phyloP scores from a whole-genome alignment of 2,888 invertebrate species.

The Pyralis farinalis region DNA sequence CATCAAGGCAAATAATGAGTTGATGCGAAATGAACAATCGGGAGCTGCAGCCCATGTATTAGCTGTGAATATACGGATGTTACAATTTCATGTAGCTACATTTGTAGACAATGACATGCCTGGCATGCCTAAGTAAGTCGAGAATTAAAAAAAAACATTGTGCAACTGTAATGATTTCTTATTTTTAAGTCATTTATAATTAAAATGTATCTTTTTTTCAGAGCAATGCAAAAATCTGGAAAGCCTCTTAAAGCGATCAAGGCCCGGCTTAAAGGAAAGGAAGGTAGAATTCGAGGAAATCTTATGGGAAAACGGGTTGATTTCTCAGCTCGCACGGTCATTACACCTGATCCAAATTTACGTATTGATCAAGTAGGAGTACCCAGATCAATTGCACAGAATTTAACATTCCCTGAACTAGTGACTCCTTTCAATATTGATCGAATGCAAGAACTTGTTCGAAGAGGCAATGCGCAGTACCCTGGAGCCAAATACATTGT shows the following conservation, averaged over 20 bases:
- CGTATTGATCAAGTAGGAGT: slow-evolving; percentile 98
- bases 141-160: background rate
- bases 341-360: slow-evolving; percentile 97
- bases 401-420: slow-evolving; percentile 99
- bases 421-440: slow-evolving; percentile 99
- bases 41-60: slow-evolving; percentile 99
- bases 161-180: background rate
- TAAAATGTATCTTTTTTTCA: slow-evolving; percentile 40
- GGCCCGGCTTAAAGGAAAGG: slow-evolving; percentile 97
- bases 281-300: slow-evolving; percentile 99
- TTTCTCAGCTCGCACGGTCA: slow-evolving; percentile 99
- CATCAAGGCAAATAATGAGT: slow-evolving; percentile 98
- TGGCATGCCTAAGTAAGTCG: slow-evolving; percentile 90
- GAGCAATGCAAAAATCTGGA: slow-evolving; percentile 99
- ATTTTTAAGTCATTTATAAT: background rate
- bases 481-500: slow-evolving; percentile 99
- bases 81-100: slow-evolving; percentile 99
- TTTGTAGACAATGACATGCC: slow-evolving; percentile 99
- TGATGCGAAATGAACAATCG: slow-evolving; percentile 96
- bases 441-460: slow-evolving; percentile 94
- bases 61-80: slow-evolving; percentile 97
- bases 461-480: slow-evolving; percentile 98
- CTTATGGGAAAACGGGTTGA: slow-evolving; percentile 99
- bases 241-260: slow-evolving; percentile 99
- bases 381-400: slow-evolving; percentile 98